Conservation (phyloP, 2,113 vertebrate genomes). For the Microcebus griseorufus region DNA sequence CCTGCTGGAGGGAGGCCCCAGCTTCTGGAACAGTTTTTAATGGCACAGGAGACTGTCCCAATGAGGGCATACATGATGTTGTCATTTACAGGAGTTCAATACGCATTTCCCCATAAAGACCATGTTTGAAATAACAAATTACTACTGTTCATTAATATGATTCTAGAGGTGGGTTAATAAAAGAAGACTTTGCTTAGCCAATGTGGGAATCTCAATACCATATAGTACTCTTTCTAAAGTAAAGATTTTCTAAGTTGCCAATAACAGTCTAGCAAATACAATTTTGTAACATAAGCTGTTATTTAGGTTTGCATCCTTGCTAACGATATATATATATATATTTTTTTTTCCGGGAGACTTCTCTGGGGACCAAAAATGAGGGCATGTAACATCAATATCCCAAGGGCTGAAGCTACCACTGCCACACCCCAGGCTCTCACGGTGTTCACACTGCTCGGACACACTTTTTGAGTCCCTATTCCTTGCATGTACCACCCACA, state of each 20-base stretch:
- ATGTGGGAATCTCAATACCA: neutral
- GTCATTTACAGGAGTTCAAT: neutral
- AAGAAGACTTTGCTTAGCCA: neutral
- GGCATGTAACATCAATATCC: neutral
- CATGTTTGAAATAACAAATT: neutral
- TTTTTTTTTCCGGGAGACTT: neutral
- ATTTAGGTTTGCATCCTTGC: neutral
- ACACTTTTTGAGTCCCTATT: neutral
- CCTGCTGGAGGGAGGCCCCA: neutral
- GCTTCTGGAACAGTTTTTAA: neutral
- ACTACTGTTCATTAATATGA: neutral
- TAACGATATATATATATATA: too few relatives aligned
- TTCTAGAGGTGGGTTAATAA: neutral
- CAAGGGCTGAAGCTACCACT: too few relatives aligned
- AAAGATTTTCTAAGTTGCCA: neutral
- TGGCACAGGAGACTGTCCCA: neutral
- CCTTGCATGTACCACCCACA: neutral
- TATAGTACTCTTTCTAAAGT: neutral
- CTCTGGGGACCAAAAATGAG: neutral
- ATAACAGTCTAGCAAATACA: neutral
- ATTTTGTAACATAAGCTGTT: neutral
- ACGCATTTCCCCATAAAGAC: neutral
- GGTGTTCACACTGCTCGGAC: neutral
- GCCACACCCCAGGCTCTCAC: accelerated
- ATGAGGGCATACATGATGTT: neutral